Conservation (phyloP, 1,140 invertebrate genomes). For the Dysdera silvatica region DNA sequence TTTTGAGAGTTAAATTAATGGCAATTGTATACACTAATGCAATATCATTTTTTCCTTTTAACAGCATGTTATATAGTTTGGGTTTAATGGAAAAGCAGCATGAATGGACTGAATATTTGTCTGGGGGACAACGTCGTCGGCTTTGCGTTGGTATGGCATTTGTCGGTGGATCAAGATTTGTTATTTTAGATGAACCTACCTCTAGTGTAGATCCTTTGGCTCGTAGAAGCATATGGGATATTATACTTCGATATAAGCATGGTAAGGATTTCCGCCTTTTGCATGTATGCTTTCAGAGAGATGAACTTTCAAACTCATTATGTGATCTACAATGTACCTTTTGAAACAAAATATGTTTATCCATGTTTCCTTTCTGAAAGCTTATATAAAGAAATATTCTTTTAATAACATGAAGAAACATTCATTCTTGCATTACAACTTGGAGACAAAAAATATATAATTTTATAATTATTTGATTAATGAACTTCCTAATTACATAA, state of each 20-base stretch:
- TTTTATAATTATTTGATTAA: no score
- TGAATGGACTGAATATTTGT: constrained; percentile 36
- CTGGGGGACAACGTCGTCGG: constrained; percentile 48
- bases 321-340: no score
- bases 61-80: constrained; percentile 35
- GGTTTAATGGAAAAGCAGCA: constrained; percentile 34
- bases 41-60: not conserved
- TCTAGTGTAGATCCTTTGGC: constrained; percentile 92
- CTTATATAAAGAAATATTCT: no score
- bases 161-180: constrained; percentile 46
- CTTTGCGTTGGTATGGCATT: constrained; percentile 50
- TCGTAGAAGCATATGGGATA: constrained; percentile 78
- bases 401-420: no score
- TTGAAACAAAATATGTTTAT: no score
- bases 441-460: no score
- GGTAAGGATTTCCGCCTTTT: constrained; percentile 19
- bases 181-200: constrained; percentile 71
- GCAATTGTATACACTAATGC: not conserved
- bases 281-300: no score
- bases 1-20: no score
- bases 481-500: no score
- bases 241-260: constrained; percentile 43
- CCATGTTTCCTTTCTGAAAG: no score
- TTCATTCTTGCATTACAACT: no score
- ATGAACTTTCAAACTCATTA: no score